Conservation (phyloP, 2,888 invertebrate genomes). For the Strigamia transsilvanica region DNA sequence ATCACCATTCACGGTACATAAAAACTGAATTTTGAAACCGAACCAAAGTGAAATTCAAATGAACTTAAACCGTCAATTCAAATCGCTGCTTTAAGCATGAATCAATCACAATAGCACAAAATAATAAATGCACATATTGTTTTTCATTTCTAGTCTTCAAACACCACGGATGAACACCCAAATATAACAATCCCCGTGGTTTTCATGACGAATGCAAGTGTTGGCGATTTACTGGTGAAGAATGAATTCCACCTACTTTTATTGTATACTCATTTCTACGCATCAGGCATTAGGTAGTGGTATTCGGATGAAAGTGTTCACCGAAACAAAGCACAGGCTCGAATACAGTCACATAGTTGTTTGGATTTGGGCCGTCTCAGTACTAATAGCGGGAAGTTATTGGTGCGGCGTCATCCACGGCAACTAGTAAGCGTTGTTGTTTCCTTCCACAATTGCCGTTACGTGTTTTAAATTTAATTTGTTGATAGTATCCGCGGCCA, state of each 20-base stretch:
- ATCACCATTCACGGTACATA: too few species aligned
- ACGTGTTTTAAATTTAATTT: too few species aligned
- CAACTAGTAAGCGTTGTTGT: background rate
- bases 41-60: too few species aligned
- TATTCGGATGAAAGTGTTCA: background rate
- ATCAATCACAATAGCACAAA: too few species aligned
- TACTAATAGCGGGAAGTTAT: background rate
- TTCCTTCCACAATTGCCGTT: background rate
- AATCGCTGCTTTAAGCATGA: too few species aligned
- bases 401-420: conserved; percentile 12
- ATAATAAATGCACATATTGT: too few species aligned
- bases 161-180: background rate
- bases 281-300: background rate
- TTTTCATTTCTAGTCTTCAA: background rate
- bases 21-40: too few species aligned
- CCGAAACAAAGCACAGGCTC: background rate
- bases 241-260: background rate
- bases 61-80: too few species aligned
- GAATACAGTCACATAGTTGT: background rate
- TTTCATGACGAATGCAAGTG: background rate
- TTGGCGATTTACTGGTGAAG: background rate
- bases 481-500: background rate
- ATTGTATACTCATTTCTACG: background rate
- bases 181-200: background rate
- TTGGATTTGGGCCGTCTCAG: background rate